Percentiles rank a stretch among this genome's conserved stretches.
These are phyloP conservation scores for Mamestra configurata DNA, from an alignment of 1,140 invertebrate genomes.

Conservation along the genomic window DNA sequence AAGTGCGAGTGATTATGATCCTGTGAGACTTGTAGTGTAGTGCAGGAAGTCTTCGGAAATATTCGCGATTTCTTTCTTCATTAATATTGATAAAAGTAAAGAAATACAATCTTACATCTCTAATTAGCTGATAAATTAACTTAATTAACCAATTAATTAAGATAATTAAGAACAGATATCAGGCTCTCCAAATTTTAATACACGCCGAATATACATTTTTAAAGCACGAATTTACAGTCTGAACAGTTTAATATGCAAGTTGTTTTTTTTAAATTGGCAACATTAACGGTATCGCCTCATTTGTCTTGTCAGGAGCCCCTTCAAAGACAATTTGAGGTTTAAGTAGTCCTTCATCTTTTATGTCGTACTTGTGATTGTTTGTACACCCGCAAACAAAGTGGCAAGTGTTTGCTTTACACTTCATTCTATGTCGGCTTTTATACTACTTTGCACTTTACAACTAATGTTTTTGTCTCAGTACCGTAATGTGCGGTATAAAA, in stretches of 20 bases:
- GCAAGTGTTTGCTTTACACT: constrained; percentile 55
- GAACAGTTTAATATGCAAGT: neutral
- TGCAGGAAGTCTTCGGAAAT: neutral
- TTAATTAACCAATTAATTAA: too few species aligned
- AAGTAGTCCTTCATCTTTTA: constrained; percentile 61
- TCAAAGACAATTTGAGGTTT: constrained; percentile 58
- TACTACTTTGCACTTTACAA: neutral
- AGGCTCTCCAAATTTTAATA: too few species aligned
- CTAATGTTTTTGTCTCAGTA: constrained; percentile 13
- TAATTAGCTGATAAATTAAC: too few species aligned
- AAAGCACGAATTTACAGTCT: neutral
- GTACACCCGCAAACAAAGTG: constrained; percentile 67
- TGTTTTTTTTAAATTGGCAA: neutral
- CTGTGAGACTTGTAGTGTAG: neutral
- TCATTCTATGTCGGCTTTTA: constrained; percentile 11
- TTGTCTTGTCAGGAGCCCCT: constrained; percentile 56
- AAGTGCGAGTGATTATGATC: neutral
- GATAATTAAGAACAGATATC: too few species aligned
- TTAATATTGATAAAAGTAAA: too few species aligned
- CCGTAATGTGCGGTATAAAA: constrained; percentile 15
- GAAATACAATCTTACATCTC: too few species aligned
- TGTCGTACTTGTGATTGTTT: constrained; percentile 66
- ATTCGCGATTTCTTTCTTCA: too few species aligned
- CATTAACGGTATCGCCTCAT: constrained; percentile 62
- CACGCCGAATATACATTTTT: too few species aligned